Base-by-base conservation (phyloP, 2,888 invertebrate species). In the Sericinus montela region DNA sequence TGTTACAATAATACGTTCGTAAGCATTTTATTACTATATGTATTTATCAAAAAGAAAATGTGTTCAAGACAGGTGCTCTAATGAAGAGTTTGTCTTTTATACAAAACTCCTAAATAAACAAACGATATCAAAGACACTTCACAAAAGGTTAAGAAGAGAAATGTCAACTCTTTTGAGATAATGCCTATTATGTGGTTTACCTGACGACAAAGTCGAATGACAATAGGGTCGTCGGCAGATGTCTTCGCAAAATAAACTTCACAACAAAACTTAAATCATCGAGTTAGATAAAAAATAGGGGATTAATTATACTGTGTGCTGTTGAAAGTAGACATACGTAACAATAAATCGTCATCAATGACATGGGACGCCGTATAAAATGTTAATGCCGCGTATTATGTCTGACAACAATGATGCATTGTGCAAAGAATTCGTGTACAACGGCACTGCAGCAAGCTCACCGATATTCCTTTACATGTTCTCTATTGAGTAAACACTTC, bases 321-420 rank as follows among this genome's bases (percentile, higher is more conserved):
- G 56, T 58, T 47, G 54, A 50, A 52, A 53, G 57, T 56, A 54
- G 66, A 32, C 5, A 68, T 66, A 71, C 62, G 67, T 65, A 72
- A 82, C 83, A 81, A 87, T 88, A 87, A 85, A 87, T 88, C 74
- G 80, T 85, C 82, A 82, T 84, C 82, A 84, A 75, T 81, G 87
- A 84, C 84, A 72, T 80, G 81, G 75, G 83, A 76, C 78, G 78
- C 70, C 74, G 82, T 80, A 80, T 80, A 78, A 81, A 83, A 85
- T 80, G 83, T 81, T 87, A 86, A 87, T 87, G 73, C 84, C 70
- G 75, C 69, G 76, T 76, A 86, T 85, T 86, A 86, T 87, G 76
- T 75, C 76, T 59, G 46, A 71, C 75, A 77, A 84, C 86, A 85
- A 86, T 86, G 82, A 81, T 64, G 76, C 69, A 86, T 88, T 88